Evolutionary conservation across 2,113 vertebrate species (phyloP).

Genomic region (Setophaga petechia): DNA sequence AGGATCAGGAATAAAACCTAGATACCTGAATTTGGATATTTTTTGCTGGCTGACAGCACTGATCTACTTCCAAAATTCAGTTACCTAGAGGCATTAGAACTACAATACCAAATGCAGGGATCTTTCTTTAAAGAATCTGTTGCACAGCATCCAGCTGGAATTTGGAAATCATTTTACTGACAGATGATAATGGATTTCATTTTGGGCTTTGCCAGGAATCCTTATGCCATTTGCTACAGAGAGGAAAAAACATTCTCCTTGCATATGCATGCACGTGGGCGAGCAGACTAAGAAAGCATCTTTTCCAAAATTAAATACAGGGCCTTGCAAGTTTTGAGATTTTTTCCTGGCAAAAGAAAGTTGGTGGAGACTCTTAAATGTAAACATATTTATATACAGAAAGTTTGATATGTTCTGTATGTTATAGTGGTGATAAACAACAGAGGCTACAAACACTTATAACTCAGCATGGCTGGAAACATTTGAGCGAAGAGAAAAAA

Average conservation of each 20-base stretch:
- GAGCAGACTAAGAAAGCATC: neutral
- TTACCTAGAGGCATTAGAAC: neutral
- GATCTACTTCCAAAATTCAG: slow-evolving; percentile 20
- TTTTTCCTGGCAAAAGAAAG: neutral
- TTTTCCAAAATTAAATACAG: slow-evolving; percentile 25
- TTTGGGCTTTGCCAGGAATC: slow-evolving; percentile 45
- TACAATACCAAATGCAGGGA: neutral
- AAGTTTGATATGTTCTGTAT: neutral
- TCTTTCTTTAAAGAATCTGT: neutral
- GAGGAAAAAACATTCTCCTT: neutral
- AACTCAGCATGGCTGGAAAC: neutral
- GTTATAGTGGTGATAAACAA: neutral
- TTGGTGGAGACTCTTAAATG: neutral
- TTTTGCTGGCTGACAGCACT: neutral
- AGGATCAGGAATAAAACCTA: neutral
- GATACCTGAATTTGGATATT: neutral
- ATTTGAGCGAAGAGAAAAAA: neutral
- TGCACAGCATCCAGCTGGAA: slow-evolving; percentile 38
- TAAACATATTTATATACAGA: neutral
- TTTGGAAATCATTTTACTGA: slow-evolving; percentile 48
- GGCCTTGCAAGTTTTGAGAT: neutral
- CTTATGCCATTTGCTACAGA: neutral
- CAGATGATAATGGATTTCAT: slow-evolving; percentile 56
- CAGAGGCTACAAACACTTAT: neutral
- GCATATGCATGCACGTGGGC: neutral